phyloP scores from a whole-genome alignment of 2,888 invertebrate genomes.

The Lasioglossum oenotherae region DNA sequence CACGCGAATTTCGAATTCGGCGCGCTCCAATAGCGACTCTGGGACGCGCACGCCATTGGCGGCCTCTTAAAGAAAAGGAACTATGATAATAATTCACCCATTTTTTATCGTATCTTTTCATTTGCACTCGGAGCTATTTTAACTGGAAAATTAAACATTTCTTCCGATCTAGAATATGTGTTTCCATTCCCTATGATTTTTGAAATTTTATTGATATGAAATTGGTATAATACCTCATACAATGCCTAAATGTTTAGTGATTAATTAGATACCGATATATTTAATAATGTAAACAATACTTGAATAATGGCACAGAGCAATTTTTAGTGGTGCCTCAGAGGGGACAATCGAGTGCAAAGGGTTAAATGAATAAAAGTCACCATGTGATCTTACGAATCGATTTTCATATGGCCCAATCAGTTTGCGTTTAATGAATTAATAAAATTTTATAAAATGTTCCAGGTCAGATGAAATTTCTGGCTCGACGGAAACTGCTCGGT shows the following conservation, averaged over 20 bases:
- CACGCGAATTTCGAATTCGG: neutral
- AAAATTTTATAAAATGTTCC: neutral
- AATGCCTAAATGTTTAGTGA: too few relatives aligned
- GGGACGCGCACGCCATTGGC: neutral
- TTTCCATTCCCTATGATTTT: too few relatives aligned
- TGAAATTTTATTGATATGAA: too few relatives aligned
- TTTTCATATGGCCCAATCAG: neutral
- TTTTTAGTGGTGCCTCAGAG: too few relatives aligned
- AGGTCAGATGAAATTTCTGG: neutral
- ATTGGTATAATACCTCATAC: too few relatives aligned
- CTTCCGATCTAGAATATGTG: too few relatives aligned
- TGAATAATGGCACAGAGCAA: too few relatives aligned
- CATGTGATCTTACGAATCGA: neutral
- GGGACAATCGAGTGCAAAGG: too few relatives aligned
- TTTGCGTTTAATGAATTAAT: neutral
- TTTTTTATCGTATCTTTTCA: neutral
- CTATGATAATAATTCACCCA: neutral
- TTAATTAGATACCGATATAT: too few relatives aligned
- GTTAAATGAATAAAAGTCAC: neutral
- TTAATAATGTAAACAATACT: too few relatives aligned
- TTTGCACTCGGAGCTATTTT: too few relatives aligned
- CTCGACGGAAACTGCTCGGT: neutral
- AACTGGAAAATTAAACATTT: too few relatives aligned
- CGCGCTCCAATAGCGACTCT: neutral
- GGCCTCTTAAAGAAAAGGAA: neutral